Conservation (phyloP, 1,140 invertebrate genomes). For the Ridgeia piscesae region DNA sequence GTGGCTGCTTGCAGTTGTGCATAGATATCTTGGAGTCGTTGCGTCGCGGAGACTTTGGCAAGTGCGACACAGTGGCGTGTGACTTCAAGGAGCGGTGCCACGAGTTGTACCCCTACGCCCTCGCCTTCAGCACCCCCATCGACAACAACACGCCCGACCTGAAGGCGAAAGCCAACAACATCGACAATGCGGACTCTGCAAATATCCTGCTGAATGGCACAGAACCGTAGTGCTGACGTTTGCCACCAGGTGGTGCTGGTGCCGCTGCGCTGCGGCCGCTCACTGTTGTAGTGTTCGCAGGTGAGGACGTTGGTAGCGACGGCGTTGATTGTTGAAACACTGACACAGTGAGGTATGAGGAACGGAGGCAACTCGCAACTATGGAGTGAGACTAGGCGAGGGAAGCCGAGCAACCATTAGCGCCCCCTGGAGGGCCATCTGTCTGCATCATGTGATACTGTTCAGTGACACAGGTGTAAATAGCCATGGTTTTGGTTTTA, state of each 20-base stretch:
- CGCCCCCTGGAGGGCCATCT: no score
- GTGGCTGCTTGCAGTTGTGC: slow-evolving; percentile 67
- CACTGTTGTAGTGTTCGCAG: not conserved
- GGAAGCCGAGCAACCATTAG: not conserved
- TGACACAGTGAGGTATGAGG: not conserved
- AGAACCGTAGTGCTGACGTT: not conserved
- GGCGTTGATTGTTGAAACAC: not conserved
- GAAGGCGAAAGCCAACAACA: not conserved
- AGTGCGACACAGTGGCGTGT: slow-evolving; percentile 68
- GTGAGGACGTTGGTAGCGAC: not conserved
- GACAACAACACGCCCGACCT: not conserved
- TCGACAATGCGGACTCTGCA: not conserved
- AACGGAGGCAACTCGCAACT: not conserved
- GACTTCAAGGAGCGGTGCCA: slow-evolving; percentile 74
- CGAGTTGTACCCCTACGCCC: slow-evolving; percentile 66
- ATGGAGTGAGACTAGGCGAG: not conserved
- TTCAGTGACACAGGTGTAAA: not conserved
- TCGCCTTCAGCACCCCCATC: slow-evolving; percentile 45
- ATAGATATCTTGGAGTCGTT: slow-evolving; percentile 75
- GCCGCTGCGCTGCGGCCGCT: not conserved
- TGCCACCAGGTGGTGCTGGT: not conserved
- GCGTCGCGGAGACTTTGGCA: slow-evolving; percentile 76
- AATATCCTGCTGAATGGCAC: not conserved
- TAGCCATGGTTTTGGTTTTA: not conserved
- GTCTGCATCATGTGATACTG: not conserved